Evolutionary conservation across 1,140 invertebrate species (phyloP), one percentile per base, ranked within the genome.

Genomic region (Oreohelix idahoensis): DNA sequence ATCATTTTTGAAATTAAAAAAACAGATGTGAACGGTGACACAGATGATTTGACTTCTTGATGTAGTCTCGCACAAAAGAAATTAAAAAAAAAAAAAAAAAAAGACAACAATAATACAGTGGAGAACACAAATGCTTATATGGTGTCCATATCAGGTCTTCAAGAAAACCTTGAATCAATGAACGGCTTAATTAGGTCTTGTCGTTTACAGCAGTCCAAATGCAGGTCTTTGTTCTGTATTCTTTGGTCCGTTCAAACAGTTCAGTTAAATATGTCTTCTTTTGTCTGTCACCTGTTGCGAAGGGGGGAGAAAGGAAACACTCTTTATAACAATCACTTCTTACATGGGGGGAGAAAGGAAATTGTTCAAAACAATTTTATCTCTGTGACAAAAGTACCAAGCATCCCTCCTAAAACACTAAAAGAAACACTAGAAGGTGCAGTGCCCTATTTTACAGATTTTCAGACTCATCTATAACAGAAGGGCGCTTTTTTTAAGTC

Each of bases 211-310:
- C 75, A 58, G 77, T 58, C 77, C 38, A 66, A 35, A 20, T 20
- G 77, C 58, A 79, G 58, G 53, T 79, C 77, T 79, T 63, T 66
- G 51, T 79, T 49, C 23, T 39, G 63, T 79, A 53, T 38, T 29
- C 32, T 79, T 58, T 63, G 77, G 32, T 69, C 77, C 13, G 77
- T 79, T 63, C 77, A 66, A 63, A 39, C 11, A 42, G 76, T 79
- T 49, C 51, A 58, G 58, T 79, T 42, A 39, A 5, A 29, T 74
- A 29, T 42, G 38, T 74, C 38, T 74, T n/a, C 42, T 74, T 35
- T 74, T 74, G 71, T 74, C 38, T 26, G 71, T 74, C 71, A 74
- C 71, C 71, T 74, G 71, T 74, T 74, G 8, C 71, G 39, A n/a
- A 74, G 26, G 71, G 2, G 2, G 71, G 29, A 49, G 42, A 74